A percentile compares a stretch with the other conserved stretches of the same genome.
Evolutionary conservation across 2,113 vertebrate species (phyloP).

Genomic region (Indicator maculatus): DNA sequence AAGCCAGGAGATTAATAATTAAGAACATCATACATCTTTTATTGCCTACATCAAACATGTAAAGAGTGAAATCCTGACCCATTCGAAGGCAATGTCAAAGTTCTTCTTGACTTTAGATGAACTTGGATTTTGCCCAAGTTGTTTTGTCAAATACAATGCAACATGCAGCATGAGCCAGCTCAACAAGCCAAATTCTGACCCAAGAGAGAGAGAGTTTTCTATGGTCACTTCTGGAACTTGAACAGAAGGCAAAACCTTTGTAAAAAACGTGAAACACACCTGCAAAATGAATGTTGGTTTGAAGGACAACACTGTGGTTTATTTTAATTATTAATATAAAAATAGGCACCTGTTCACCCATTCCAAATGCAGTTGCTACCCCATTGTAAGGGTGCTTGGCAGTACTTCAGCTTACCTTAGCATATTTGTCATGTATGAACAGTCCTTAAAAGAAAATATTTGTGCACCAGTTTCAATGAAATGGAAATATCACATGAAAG

Average conservation of each 20-base stretch:
- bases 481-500: neutral
- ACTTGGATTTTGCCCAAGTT: neutral
- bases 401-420: slow-evolving; percentile 1
- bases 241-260: neutral
- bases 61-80: slow-evolving; percentile 11
- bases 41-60: neutral
- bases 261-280: neutral
- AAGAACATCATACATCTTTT: slow-evolving; percentile 45
- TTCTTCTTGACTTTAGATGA: neutral
- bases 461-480: neutral
- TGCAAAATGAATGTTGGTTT: neutral
- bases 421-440: neutral
- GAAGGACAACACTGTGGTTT: neutral
- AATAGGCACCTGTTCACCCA: neutral
- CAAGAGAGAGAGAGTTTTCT: neutral
- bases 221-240: neutral
- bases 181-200: neutral
- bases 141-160: neutral
- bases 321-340: neutral
- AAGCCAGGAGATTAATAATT: slow-evolving; percentile 58
- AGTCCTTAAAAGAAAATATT: slow-evolving; percentile 7
- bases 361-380: neutral
- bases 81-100: neutral
- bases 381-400: neutral
- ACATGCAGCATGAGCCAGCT: rapidly evolving